Evolutionary conservation across 2,797 vertebrate genomes (phyloP), one percentile per base, ranked within the genome.

Genomic region (Potorous gilbertii): DNA sequence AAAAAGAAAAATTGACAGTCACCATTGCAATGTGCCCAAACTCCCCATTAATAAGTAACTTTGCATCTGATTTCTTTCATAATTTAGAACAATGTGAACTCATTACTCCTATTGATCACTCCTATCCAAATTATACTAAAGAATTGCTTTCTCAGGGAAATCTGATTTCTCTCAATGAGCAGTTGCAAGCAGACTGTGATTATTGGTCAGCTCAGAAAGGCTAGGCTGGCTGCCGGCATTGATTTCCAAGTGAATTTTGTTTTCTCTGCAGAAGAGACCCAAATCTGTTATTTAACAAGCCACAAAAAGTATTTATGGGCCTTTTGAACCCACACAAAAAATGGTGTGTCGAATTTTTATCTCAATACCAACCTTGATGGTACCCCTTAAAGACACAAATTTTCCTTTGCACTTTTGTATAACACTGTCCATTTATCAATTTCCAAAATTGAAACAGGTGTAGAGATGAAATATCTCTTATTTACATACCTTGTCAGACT

Each of bases 181-280:
- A 54, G 90, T 95, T 59, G 93, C 90, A 93, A 92, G 93, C 92
- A 96, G 92, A 92, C 74, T 91, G 9, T 94, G 55, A 90, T n/a
- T 46, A 27, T 59, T 91, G 74, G 34, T 90, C 59, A 50, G 66
- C 57, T 46, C 27, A 28, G 74, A 95, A 94, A 95, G 24, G 54
- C 56, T 90, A 29, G 91, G 14, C 21, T 5, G 93, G 57, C 74
- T 24, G 62, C n/a, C n/a, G 34, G 57, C 11, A 89, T 40, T 57
- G n/a, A 31, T 81, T 87, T 92, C 90, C 93, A 95, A 95, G 81
- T 34, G 91, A 91, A 90, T 90, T 54, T 90, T 90, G 90, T 90
- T 54, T 87, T 95, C 87, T 95, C 54, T 74, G 34, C 27, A 54
- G 96, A 95, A 90, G 90, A 54, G 52, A 31, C 90, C 74, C 11